Base-by-base conservation (phyloP, 1,140 invertebrate species). In the Ladona fulva region DNA sequence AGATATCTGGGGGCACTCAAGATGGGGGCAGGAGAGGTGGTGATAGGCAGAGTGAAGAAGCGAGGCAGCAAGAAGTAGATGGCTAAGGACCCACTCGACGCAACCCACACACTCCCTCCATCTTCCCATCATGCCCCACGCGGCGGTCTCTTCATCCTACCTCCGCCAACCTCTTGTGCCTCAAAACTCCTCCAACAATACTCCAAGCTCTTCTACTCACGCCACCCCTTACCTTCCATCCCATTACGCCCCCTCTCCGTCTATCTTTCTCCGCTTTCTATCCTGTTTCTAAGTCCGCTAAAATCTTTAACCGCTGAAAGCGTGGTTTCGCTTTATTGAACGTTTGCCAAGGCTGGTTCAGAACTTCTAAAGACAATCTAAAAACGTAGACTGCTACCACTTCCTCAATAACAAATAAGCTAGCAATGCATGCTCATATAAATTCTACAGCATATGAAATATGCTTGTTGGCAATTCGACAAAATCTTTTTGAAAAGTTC, bases 261-360 rank as follows among this genome's bases (percentile, higher is more conserved):
- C 80, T 78, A 81, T 80, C 80, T 77, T 81, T 78, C 78, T 77
- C 78, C 78, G 66, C 76, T 79, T 29, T 76, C 81, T 77, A 78
- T 81, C 79, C 76, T 76, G 74, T 76, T n/a, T n/a, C n/a, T n/a
- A n/a, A 78, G 44, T 24, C 81, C 75, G 74, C 75, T 77, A 37
- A 37, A 37, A 37, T 37, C 42, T 42, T 22, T 24, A 44, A 79
- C 79, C 78, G n/a, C 74, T 74, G 77, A 12, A 59, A 74, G 79
- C 52, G 24, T 37, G 29, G 3, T 8, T 37, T 1, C 29, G 29
- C 29, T 37, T 8, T 8, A 37, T 37, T 37, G 29, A 37, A n/a
- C n/a, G 29, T 37, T 8, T 37, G 29, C 29, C 3, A 37, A 8
- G 29, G 29, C 8, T 37, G 29, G 29, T 37, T 37, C 8, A 8